phyloP scores from a whole-genome alignment of 2,113 vertebrate genomes.

The Cavia aperea region DNA sequence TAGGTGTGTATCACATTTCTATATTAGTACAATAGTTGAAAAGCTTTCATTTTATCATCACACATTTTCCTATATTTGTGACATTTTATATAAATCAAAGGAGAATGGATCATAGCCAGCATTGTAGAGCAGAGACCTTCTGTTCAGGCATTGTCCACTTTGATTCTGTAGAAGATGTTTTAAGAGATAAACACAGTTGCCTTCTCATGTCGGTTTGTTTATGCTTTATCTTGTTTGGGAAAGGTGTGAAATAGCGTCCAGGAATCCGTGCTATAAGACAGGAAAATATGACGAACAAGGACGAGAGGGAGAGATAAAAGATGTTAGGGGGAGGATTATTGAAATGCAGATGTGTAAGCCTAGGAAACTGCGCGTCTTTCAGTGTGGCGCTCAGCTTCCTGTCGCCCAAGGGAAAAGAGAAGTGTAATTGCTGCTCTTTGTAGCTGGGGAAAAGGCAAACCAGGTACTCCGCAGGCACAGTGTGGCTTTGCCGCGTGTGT shows the following conservation, averaged over 20 bases:
- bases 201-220: background rate
- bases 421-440: background rate
- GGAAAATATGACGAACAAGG: background rate
- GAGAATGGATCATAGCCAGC: background rate
- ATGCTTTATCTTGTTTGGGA: background rate
- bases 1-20: background rate
- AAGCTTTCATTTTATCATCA: background rate
- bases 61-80: background rate
- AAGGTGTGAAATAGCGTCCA: background rate
- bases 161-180: background rate
- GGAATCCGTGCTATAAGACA: background rate
- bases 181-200: background rate
- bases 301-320: background rate
- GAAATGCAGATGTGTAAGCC: background rate
- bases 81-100: conserved; percentile 23
- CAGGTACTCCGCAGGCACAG: background rate
- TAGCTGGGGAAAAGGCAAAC: background rate
- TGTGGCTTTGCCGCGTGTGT: background rate
- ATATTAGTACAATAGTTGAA: background rate
- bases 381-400: background rate
- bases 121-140: background rate
- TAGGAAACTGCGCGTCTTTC: background rate
- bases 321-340: background rate
- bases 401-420: background rate
- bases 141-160: background rate